Evolutionary conservation across 53 echinoderm and acorn worm species (phyloP), one percentile per base, ranked within the genome.

Genomic region (Luidia sarsii): DNA sequence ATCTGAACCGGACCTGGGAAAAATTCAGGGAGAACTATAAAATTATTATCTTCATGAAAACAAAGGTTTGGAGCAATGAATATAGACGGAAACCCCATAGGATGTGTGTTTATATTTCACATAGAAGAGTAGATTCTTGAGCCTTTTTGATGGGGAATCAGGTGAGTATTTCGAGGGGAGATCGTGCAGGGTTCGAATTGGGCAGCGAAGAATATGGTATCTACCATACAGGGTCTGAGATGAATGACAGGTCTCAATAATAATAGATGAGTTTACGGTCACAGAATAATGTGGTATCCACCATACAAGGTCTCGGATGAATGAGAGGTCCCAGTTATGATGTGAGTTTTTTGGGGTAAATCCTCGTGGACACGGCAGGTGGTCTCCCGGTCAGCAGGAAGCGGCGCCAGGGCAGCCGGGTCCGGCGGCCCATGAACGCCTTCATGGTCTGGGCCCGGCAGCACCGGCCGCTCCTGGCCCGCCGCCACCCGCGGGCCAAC

Each of bases 371-470:
- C n/a, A 18, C 33, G 16, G 36, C 15, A 72, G 73, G 22, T 34
- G 9, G 54, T n/a, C 73, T 24, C 14, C 23, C 25, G 9, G 16
- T 22, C 21, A 48, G 35, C 13, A 56, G 59, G 20, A 49, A 60
- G 14, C 71, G 71, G 20, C 71, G 35, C 0, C 80, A 82, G 36
- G 65, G 37, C 36, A 56, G 75, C 29, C 86, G 83, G 30, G 86
- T 97, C 70, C 88, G 90, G 27, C 86, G 97, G n/a, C 99, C 99
- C 2, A 99, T 99, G 99, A 99, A 99, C 53, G 99, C 99, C 25
- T 99, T 99, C 83, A 99, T 99, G 99, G 91, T 99, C 1, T 99
- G 94, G 94, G 94, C 99, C 0, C 83, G 89, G 1, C 59, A 86
- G 39, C 75, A 99, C 61, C 65, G 94, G 15, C 55, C 84, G 0